Conservation (phyloP, 2,888 invertebrate genomes). For the Ophioninae sp. region DNA sequence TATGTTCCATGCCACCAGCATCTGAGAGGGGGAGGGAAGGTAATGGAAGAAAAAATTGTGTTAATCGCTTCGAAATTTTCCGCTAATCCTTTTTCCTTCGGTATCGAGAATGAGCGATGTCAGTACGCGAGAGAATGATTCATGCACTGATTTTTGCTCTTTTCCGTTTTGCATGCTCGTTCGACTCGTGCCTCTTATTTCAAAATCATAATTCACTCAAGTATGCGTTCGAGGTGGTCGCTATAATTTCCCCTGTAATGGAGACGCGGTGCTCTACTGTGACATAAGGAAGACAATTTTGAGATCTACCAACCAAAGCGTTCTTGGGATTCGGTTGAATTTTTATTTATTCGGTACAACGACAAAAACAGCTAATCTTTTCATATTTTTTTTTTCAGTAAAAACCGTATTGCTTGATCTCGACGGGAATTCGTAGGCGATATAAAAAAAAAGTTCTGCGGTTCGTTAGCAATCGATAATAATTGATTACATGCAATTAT, state of each 20-base stretch:
- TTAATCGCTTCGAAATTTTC: slow-evolving; percentile 62
- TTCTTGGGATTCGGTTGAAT: too few species aligned
- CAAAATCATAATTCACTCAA: slow-evolving; percentile 29
- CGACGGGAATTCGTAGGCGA: too few species aligned
- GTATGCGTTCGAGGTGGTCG: slow-evolving; percentile 36
- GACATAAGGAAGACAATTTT: neutral
- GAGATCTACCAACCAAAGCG: neutral
- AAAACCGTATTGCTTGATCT: too few species aligned
- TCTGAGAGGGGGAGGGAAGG: slow-evolving; percentile 85
- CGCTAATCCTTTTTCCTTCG: slow-evolving; percentile 8
- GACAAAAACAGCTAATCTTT: too few species aligned
- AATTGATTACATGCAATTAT: too few species aligned
- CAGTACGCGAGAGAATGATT: slow-evolving; percentile 43
- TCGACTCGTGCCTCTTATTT: slow-evolving; percentile 41
- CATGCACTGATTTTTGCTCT: slow-evolving; percentile 30
- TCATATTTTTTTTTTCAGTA: too few species aligned
- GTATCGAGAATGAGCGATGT: slow-evolving; percentile 25
- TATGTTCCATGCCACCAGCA: slow-evolving; percentile 84
- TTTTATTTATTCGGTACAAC: too few species aligned
- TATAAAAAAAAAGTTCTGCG: too few species aligned
- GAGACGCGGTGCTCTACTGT: neutral
- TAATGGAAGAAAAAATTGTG: slow-evolving; percentile 75
- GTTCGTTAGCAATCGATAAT: too few species aligned
- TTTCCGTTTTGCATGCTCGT: slow-evolving; percentile 60
- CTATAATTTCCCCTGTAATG: neutral